Conservation (phyloP, 2,113 vertebrate genomes). For the Junco hyemalis region DNA sequence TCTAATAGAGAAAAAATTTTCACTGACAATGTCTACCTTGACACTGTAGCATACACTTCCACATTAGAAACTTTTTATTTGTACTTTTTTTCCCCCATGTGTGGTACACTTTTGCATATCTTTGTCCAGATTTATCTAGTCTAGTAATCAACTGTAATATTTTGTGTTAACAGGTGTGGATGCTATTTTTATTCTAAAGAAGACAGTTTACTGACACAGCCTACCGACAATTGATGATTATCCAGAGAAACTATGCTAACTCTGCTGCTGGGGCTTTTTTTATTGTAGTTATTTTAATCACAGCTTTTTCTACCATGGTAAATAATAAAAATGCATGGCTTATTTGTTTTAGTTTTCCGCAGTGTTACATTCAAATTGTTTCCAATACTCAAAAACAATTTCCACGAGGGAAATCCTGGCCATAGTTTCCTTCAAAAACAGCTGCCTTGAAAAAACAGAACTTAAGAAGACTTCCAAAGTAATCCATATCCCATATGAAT, state of each 20-base stretch:
- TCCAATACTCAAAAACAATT: background rate
- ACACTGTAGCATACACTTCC: background rate
- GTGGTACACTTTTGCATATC: background rate
- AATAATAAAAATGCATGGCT: background rate
- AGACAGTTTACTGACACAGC: background rate
- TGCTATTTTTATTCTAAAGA: background rate
- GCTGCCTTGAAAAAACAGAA: background rate
- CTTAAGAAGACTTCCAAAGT: background rate
- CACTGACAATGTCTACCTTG: background rate
- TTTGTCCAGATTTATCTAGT: background rate
- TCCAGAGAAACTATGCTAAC: background rate
- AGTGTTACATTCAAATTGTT: background rate
- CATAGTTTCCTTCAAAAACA: background rate
- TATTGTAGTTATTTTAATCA: background rate
- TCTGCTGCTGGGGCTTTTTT: background rate
- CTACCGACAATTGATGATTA: background rate
- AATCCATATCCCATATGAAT: background rate
- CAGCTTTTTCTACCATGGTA: background rate
- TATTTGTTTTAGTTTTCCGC: background rate
- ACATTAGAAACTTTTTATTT: background rate
- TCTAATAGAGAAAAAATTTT: background rate
- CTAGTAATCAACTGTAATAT: background rate
- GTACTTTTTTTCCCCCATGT: background rate
- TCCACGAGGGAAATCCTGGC: background rate
- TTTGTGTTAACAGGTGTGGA: background rate